Evolutionary conservation across 1,140 invertebrate species (phyloP), one percentile per base, ranked within the genome.

Genomic region (Hormaphis cornu): DNA sequence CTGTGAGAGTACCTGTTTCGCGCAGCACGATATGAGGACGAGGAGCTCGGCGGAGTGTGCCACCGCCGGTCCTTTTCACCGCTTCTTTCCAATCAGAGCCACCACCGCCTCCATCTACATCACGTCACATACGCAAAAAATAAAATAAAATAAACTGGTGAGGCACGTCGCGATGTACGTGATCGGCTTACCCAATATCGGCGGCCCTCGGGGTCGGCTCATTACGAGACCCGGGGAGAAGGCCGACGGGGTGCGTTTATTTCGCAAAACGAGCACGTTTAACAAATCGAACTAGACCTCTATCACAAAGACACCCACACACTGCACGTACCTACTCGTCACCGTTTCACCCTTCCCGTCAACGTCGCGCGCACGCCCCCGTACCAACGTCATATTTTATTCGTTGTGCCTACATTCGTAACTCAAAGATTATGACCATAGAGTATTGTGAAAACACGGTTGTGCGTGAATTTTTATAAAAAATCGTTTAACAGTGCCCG

Each of bases 201-300:
- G 24, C 40, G 20, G 42, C 59, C 59, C 18, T 9, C 3, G 46
- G 42, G 44, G 16, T 26, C 28, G 22, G 46, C 61, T 66, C 61
- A 48, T 66, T 66, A 66, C 18, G n/a, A 33, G 18, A 12, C 24
- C 26, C 24, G 12, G 0, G 44, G 28, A 66, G 16, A 4, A n/a
- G 52, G 52, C n/a, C 26, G 16, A 33, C 1, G 52, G 28, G n/a
- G n/a, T 28, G 9, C 58, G 61, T 66, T 66, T 66, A 66, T 66
- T 66, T 66, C 18, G 61, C 28, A 66, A 66, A 66, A 66, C 61
- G 61, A 46, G 61, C 61, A 66, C 61, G 61, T 66, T 66, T 66
- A 66, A 50, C 44, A 66, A 66, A 66, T 66, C 61, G 61, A 66
- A 66, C 61, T 48, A 48, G 50, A 20, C 61, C 61, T 48, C 44